These are phyloP conservation scores for Eugnorisma glareosa DNA, from an alignment of 2,888 invertebrate genomes.

Conservation along the genomic window DNA sequence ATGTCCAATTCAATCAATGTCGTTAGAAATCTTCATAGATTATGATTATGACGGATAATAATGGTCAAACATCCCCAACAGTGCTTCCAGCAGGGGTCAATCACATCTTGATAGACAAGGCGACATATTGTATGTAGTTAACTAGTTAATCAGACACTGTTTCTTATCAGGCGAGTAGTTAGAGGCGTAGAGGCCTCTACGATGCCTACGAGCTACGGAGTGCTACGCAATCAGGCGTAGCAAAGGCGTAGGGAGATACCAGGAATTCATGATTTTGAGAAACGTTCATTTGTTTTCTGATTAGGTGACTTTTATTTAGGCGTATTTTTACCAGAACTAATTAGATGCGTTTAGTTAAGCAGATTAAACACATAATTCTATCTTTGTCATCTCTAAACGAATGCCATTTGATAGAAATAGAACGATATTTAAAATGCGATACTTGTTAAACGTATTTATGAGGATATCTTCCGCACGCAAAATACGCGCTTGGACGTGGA, in stretches of 20 bases:
- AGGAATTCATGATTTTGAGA: conserved; percentile 3
- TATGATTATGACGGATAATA: background rate
- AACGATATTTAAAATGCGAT: background rate
- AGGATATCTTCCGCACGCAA: too few species aligned
- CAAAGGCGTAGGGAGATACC: background rate
- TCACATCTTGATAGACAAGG: conserved; percentile 14
- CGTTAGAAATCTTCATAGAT: background rate
- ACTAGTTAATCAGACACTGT: background rate
- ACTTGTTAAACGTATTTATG: background rate
- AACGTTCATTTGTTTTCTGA: background rate
- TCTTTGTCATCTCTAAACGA: background rate
- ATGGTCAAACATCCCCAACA: conserved; percentile 5
- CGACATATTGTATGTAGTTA: background rate
- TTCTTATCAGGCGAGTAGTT: background rate
- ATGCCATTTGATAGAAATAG: too few species aligned
- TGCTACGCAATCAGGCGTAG: conserved; percentile 45
- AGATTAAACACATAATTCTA: background rate
- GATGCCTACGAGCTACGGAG: conserved; percentile 31
- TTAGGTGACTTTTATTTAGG: background rate
- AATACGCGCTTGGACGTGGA: too few species aligned
- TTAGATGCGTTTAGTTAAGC: background rate
- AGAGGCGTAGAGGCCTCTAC: conserved; percentile 39
- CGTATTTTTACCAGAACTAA: background rate
- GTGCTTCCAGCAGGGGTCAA: conserved; percentile 4
- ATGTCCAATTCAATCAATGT: too few species aligned